Percentiles rank a stretch among this genome's conserved stretches.
phyloP scores from a whole-genome alignment of 1,140 invertebrate species.

The Nomia melanderi region DNA sequence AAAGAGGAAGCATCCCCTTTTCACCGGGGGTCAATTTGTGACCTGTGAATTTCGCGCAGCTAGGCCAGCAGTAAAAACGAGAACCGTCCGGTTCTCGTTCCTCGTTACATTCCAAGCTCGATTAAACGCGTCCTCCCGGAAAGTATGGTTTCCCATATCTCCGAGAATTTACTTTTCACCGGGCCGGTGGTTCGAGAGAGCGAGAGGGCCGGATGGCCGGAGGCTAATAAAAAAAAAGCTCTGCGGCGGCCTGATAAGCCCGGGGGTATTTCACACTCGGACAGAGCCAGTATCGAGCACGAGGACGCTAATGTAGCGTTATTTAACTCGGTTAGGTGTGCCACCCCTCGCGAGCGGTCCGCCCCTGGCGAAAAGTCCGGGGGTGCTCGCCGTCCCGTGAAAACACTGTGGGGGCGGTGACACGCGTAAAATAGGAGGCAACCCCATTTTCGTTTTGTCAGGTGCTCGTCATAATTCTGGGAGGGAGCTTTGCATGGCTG shows the following conservation, averaged over 20 bases:
- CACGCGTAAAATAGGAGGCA: conserved; percentile 76
- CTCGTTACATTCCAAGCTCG: conserved; percentile 38
- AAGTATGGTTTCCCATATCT: conserved; percentile 23
- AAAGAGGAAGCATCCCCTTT: too few relatives aligned
- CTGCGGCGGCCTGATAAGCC: conserved; percentile 77
- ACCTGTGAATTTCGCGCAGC: not conserved
- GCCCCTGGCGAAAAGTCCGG: conserved; percentile 60
- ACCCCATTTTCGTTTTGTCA: conserved; percentile 63
- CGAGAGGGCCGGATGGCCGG: not conserved
- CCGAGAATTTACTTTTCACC: not conserved
- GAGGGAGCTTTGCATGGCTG: not conserved
- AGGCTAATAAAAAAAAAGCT: conserved; percentile 68
- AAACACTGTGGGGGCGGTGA: conserved; percentile 78
- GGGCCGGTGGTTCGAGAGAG: not conserved
- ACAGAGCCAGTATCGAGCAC: conserved; percentile 71
- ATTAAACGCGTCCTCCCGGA: conserved; percentile 31
- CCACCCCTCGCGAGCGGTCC: conserved; percentile 48
- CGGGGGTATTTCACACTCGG: conserved; percentile 80
- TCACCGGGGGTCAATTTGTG: not conserved
- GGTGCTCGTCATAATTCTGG: conserved; percentile 37
- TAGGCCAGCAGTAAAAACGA: too few relatives aligned
- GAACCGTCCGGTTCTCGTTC: not conserved
- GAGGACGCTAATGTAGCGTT: conserved; percentile 79
- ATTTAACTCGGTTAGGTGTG: conserved; percentile 79
- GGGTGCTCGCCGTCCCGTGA: conserved; percentile 79